Evolutionary conservation across 2,888 invertebrate species (phyloP).

Genomic region (Chrysolina oricalcia): DNA sequence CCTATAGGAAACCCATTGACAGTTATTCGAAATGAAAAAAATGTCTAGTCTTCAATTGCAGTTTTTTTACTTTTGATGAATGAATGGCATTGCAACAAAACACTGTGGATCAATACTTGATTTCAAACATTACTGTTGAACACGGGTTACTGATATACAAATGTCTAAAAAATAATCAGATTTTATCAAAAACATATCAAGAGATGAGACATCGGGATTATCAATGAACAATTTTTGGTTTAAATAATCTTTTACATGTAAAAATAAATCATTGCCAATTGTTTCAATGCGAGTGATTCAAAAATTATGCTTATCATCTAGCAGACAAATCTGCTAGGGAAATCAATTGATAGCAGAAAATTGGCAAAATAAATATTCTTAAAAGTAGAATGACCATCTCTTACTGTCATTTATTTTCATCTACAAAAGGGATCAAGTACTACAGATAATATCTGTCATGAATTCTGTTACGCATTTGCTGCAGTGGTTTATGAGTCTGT

Average conservation of each 20-base stretch:
- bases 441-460: slow-evolving; percentile 4
- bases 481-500: not conserved
- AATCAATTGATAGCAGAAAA: slow-evolving; percentile 21
- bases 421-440: too few relatives aligned
- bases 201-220: slow-evolving; percentile 11
- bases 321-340: slow-evolving; percentile 7
- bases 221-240: not conserved
- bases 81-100: slow-evolving; percentile 15
- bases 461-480: not conserved
- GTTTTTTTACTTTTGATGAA: slow-evolving; percentile 4
- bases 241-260: slow-evolving; percentile 12
- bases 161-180: not conserved
- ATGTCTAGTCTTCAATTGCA: too few relatives aligned
- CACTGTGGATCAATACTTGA: not conserved
- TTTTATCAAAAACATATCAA: not conserved
- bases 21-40: too few relatives aligned
- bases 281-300: not conserved
- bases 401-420: not conserved
- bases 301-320: slow-evolving; percentile 6
- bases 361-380: slow-evolving; percentile 15
- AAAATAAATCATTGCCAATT: slow-evolving; percentile 2
- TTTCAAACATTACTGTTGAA: slow-evolving; percentile 19
- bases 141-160: not conserved
- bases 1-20: too few relatives aligned
- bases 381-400: too few relatives aligned